Percentiles rank a stretch among this genome's conserved stretches.
phyloP scores from a whole-genome alignment of 2,888 invertebrate species.

The Octodonta nipae region DNA sequence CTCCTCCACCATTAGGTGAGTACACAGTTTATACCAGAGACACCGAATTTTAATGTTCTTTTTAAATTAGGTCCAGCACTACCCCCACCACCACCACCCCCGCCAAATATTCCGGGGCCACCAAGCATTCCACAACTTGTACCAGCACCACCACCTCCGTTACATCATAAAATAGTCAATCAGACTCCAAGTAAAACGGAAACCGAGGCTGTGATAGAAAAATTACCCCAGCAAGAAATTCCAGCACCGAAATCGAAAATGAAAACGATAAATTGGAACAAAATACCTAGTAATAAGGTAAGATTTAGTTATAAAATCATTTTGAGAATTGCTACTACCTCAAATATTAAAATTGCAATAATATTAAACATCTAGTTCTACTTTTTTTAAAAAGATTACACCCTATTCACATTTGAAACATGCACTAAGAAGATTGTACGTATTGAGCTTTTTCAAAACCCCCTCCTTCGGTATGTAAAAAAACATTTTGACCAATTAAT shows the following conservation, averaged over 20 bases:
- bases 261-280: conserved; percentile 97
- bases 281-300: conserved; percentile 82
- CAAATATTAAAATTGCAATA: too few species aligned
- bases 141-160: background rate
- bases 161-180: background rate
- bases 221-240: conserved; percentile 80
- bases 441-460: too few species aligned
- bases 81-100: conserved; percentile 34
- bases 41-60: background rate
- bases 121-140: conserved; percentile 34
- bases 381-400: too few species aligned
- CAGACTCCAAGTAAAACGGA: background rate
- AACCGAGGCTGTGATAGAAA: conserved; percentile 14
- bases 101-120: conserved; percentile 19
- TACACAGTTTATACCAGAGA: too few species aligned
- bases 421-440: too few species aligned
- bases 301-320: too few species aligned
- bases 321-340: too few species aligned
- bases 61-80: conserved; percentile 19
- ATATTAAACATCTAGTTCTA: too few species aligned
- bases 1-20: conserved; percentile 28
- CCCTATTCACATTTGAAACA: too few species aligned
- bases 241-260: conserved; percentile 91
- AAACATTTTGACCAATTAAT: too few species aligned
- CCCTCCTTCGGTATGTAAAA: too few species aligned